Percentiles rank a stretch among this genome's conserved stretches.
phyloP scores from a whole-genome alignment of 2,113 vertebrate species.

The Oryzias curvinotus region DNA sequence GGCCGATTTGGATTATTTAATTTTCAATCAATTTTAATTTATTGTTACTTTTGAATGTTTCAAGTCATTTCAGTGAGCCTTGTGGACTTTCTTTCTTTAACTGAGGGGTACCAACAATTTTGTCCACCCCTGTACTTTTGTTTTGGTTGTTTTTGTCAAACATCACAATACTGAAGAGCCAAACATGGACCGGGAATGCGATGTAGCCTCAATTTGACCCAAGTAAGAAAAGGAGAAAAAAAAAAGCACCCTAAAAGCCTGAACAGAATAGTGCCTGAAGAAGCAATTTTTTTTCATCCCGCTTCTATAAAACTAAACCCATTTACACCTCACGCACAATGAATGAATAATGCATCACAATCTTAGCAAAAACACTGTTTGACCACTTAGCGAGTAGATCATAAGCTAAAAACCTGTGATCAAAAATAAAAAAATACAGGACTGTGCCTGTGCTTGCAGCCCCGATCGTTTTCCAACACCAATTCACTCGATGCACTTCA shows the following conservation, averaged over 20 bases:
- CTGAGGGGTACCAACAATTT: too few species aligned
- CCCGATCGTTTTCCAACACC: background rate
- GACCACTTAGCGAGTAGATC: conserved; percentile 5
- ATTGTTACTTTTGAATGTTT: too few species aligned
- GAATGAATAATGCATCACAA: conserved; percentile 9
- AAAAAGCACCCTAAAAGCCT: background rate
- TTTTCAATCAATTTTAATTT: too few species aligned
- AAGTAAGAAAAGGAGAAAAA: background rate
- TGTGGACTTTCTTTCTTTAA: too few species aligned
- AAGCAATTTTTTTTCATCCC: background rate
- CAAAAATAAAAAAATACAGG: background rate
- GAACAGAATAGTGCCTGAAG: background rate
- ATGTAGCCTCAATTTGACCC: background rate
- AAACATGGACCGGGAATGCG: conserved; percentile 3
- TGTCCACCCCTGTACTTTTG: background rate
- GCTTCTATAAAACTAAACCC: background rate
- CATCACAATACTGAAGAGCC: background rate
- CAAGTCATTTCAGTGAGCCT: too few species aligned
- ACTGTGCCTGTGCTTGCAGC: background rate
- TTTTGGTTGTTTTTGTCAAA: background rate
- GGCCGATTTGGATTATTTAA: too few species aligned
- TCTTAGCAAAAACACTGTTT: conserved; percentile 7
- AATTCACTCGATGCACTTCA: conserved; percentile 5
- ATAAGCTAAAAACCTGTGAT: background rate
- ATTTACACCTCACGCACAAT: conserved; percentile 4